Evolutionary conservation across 2,113 vertebrate species (phyloP).

Genomic region (Pelecanus crispus): DNA sequence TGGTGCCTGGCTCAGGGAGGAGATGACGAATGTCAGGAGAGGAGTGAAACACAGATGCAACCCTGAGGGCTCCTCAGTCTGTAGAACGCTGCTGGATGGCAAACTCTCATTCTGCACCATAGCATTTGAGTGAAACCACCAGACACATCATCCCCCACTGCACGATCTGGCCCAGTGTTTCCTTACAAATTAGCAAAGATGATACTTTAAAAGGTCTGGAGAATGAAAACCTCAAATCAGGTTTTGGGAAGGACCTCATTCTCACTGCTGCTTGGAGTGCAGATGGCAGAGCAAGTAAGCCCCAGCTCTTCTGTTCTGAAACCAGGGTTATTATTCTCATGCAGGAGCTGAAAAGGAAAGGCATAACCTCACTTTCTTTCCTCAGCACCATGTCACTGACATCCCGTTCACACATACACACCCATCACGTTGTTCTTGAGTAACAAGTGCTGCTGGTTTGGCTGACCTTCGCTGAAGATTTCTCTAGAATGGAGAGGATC

Average conservation of each 20-base stretch:
- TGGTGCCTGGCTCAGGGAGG: not conserved
- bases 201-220: not conserved
- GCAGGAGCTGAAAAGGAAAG: not conserved
- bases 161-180: not conserved
- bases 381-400: not conserved
- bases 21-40: not conserved
- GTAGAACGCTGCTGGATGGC: not conserved
- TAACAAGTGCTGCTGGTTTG: not conserved
- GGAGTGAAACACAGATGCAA: not conserved
- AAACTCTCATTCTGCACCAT: not conserved
- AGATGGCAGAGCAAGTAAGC: not conserved
- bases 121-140: rapidly evolving
- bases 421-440: not conserved
- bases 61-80: not conserved
- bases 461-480: not conserved
- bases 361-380: not conserved
- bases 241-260: not conserved
- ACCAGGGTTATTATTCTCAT: not conserved
- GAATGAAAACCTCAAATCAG: not conserved
- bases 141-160: not conserved
- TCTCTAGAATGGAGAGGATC: not conserved
- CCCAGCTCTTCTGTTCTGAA: not conserved
- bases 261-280: not conserved
- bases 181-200: not conserved
- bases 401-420: not conserved